Conservation (phyloP, 2,113 vertebrate species). For the Caloenas nicobarica region DNA sequence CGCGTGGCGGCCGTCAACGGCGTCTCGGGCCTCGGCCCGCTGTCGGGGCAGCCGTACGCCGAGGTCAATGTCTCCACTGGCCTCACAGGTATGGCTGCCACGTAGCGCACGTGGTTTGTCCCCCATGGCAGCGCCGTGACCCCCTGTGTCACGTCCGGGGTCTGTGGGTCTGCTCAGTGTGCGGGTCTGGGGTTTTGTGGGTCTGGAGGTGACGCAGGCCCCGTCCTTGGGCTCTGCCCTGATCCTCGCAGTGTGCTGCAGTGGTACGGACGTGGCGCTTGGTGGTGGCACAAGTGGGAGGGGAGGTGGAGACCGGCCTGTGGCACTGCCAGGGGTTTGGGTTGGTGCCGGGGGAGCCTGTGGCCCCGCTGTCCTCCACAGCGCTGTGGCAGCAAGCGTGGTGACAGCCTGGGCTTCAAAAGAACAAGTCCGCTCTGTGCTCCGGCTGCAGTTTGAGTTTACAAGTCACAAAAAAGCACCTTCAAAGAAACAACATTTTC, state of each 20-base stretch:
- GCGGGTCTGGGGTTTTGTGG: not conserved
- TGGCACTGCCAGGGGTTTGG: rapidly evolving
- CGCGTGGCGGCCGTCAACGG: slow-evolving; percentile 89
- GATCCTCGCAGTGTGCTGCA: rapidly evolving
- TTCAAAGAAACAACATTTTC: not conserved
- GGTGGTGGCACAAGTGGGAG: not conserved
- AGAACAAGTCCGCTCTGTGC: not conserved
- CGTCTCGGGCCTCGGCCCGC: slow-evolving; percentile 84
- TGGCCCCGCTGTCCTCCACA: rapidly evolving
- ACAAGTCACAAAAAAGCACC: not conserved
- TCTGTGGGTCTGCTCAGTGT: rapidly evolving
- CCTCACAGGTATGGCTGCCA: slow-evolving; percentile 75
- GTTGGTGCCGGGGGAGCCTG: not conserved
- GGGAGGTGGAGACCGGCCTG: not conserved
- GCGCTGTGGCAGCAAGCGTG: no score
- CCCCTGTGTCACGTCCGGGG: not conserved
- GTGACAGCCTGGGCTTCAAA: no score
- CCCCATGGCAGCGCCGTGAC: rapidly evolving
- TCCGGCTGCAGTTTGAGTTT: not conserved
- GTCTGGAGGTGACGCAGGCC: not conserved
- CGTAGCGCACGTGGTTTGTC: rapidly evolving
- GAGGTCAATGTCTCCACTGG: slow-evolving; percentile 89
- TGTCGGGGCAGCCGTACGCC: slow-evolving; percentile 78
- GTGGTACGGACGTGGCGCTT: rapidly evolving
- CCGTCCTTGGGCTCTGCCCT: rapidly evolving